Base-by-base conservation (phyloP, 2,797 vertebrate genomes). In the Intellagama lesueurii region DNA sequence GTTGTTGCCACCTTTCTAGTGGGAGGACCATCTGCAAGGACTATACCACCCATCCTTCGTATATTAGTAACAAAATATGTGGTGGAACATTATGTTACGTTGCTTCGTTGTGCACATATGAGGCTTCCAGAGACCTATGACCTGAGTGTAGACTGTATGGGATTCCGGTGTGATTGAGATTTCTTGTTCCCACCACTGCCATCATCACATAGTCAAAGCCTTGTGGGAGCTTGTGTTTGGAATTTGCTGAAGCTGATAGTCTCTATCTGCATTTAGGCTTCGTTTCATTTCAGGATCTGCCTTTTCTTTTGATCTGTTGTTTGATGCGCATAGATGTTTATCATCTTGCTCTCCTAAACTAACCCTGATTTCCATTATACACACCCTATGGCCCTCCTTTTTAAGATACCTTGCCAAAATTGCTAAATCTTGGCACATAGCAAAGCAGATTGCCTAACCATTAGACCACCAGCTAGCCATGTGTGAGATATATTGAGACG, bases 221-320 rank as follows among this genome's bases (percentile, higher is more conserved):
- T 75, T 75, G 69, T 73, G 79, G 40, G 87, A 88, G 75, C 26
- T 24, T 3, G 16, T 8, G 4, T 7, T 40, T 28, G 30, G 22
- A 70, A n/a, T 22, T 52, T 24, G 70, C 88, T 90, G 40, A 86
- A 75, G 47, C 81, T 87, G 90, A 89, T 85, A 28, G 90, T 72
- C 90, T 84, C 12, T 4, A 22, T 80, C 87, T 89, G 89, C 88
- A 91, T 92, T 73, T 88, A 40, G 44, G 32, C 16, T 60, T 69
- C 7, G 19, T 77, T 88, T 89, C 86, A 90, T 93, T 93, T 19
- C 84, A 88, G 94, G 93, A 91, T 79, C 86, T 82, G 0, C 22
- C 69, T 94, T 85, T 93, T 89, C 93, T 95, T 96, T 94, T 94
- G 93, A 95, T 95, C 88, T 93, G 32, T 32, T 92, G 92, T 89